Evolutionary conservation across 2,888 invertebrate genomes (phyloP).

Genomic region (Omphaloscelis lunosa): DNA sequence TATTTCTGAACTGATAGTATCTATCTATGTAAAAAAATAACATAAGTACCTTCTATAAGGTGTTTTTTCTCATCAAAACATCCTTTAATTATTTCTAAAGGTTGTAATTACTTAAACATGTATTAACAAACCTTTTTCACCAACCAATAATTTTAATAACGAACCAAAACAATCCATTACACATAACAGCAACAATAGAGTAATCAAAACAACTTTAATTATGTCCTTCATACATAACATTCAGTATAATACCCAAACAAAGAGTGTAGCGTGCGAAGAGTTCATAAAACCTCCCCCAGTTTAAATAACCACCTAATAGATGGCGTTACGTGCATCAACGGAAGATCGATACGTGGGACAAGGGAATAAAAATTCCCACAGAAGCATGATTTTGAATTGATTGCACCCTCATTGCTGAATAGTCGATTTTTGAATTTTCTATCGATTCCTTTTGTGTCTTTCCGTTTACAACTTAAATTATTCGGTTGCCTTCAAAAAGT

Average conservation of each 20-base stretch:
- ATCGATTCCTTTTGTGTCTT: background rate
- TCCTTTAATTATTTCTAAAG: background rate
- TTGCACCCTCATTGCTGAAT: constrained; percentile 19
- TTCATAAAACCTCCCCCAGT: constrained; percentile 54
- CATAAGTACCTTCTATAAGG: background rate
- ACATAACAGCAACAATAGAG: constrained; percentile 25
- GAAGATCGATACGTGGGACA: constrained; percentile 60
- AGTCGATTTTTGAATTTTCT: constrained; percentile 5
- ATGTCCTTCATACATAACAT: constrained; percentile 27
- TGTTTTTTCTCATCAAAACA: background rate
- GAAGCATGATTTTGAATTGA: constrained; percentile 22
- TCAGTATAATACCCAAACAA: constrained; percentile 47
- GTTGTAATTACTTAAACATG: background rate
- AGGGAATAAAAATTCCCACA: constrained; percentile 37
- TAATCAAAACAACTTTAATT: constrained; percentile 56
- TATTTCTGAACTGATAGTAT: too few relatives aligned
- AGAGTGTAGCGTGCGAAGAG: constrained; percentile 57
- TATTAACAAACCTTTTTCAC: background rate
- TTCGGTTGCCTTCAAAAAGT: background rate
- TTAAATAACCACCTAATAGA: constrained; percentile 67
- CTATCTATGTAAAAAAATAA: too few relatives aligned
- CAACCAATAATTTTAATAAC: constrained; percentile 9
- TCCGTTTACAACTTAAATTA: background rate
- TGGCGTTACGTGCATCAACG: constrained; percentile 68
- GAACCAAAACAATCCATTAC: constrained; percentile 37